Evolutionary conservation across 2,113 vertebrate genomes (phyloP).

Genomic region (Etheostoma cragini): DNA sequence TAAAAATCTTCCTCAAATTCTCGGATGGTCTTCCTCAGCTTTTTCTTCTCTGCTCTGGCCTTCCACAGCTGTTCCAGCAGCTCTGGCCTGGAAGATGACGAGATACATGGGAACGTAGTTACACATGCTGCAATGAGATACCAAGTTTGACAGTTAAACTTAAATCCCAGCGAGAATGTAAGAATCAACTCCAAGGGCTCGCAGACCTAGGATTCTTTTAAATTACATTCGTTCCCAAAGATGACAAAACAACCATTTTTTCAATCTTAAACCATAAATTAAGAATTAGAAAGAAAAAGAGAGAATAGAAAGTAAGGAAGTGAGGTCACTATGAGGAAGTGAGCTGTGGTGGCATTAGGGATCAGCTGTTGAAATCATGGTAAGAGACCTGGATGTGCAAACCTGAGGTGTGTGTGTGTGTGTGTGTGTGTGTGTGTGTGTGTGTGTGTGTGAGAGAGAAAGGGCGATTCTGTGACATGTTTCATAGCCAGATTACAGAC

Average conservation of each 20-base stretch:
- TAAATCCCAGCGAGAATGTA: background rate
- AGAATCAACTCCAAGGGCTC: background rate
- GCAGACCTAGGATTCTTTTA: background rate
- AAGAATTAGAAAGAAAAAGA: background rate
- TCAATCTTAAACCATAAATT: background rate
- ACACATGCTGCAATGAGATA: background rate
- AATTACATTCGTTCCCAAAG: background rate
- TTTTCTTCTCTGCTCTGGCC: conserved; percentile 96
- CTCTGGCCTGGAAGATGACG: conserved; percentile 90
- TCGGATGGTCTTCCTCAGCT: conserved; percentile 92
- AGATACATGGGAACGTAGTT: conserved; percentile 21
- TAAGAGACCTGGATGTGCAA: conserved; percentile 3
- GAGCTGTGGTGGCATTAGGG: conserved; percentile 1
- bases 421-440: conserved; percentile 9
- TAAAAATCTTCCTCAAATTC: conserved; percentile 98
- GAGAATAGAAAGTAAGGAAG: background rate
- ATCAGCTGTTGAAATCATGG: conserved; percentile 13
- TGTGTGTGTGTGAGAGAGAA: background rate
- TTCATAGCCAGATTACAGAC: background rate
- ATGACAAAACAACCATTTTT: background rate
- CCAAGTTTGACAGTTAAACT: too few species aligned
- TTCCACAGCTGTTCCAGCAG: conserved; percentile 99
- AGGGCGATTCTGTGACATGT: background rate
- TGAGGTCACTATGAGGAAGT: conserved; percentile 25
- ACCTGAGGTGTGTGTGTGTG: conserved; percentile 28